phyloP scores from a whole-genome alignment of 2,888 invertebrate species.

The Oeneis ivallda region DNA sequence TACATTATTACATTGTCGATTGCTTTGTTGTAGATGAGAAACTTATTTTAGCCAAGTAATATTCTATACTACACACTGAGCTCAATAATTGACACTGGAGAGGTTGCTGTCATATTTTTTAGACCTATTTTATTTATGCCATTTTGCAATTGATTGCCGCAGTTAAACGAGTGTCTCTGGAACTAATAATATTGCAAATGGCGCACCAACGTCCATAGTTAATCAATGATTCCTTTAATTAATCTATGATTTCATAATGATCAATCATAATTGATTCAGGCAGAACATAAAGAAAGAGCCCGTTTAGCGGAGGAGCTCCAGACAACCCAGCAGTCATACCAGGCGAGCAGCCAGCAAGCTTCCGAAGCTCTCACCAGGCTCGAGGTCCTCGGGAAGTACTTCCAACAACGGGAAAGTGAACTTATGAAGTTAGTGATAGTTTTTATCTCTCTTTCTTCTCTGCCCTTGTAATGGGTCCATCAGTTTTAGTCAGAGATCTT shows the following conservation, averaged over 20 bases:
- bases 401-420: slow-evolving; percentile 94
- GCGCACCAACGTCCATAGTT: no score
- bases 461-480: not conserved
- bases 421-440: slow-evolving; percentile 87
- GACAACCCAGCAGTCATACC: slow-evolving; percentile 56
- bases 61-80: no score
- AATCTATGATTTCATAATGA: no score
- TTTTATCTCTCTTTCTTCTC: not conserved
- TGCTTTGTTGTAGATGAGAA: not conserved
- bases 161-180: no score
- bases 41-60: not conserved
- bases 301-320: slow-evolving; percentile 62
- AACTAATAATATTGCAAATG: no score
- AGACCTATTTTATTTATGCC: no score
- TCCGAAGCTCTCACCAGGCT: slow-evolving; percentile 90
- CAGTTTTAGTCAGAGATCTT: no score
- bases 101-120: no score
- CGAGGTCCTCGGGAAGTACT: slow-evolving; percentile 93
- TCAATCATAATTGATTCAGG: slow-evolving; percentile 47
- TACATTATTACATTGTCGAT: not conserved
- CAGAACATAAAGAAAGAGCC: slow-evolving; percentile 62
- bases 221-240: no score
- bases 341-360: slow-evolving; percentile 62
- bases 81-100: no score
- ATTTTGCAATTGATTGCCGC: no score